Base-by-base conservation (phyloP, 2,888 invertebrate genomes). In the Sphaerophoria rueppellii region DNA sequence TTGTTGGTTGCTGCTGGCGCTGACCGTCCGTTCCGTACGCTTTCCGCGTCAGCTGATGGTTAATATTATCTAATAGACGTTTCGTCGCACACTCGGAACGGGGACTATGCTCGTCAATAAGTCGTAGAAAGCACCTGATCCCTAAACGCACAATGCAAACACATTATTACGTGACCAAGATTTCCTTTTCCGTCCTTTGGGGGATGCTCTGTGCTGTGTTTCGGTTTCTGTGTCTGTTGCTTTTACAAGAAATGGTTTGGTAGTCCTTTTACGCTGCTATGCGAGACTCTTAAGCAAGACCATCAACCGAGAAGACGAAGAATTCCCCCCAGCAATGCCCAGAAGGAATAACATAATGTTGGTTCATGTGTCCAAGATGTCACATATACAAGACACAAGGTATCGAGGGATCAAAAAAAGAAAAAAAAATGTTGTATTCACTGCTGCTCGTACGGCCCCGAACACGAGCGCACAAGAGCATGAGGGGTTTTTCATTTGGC, bases 341-440 rank as follows among this genome's bases (percentile, higher is more conserved):
- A 80, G 69, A 76, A 76, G 76, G 63, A 85, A 73, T 85, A 72
- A 67, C 76, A 50, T 65, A 37, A 65, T 65, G 65, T 65, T 50
- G 50, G 73, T 72, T 77, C 81, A 76, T 85, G 81, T 85, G 85
- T 85, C 81, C 85, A 81, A 85, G 85, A 85, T 85, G 85, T 85
- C 81, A 85, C 73, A 67, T 54, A 67, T 40, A 40, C 67, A 67
- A 67, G 67, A 67, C 67, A 77, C 54, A 70, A 70, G 85, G 63
- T 63, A 77, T 77, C 73, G 76, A 63, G 81, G 81, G 81, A 81
- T 81, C 73, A 76, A 67, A 24, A 24, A 24, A 24, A 24, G 2
- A 2, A 24, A 24, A 24, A 24, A 24, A 72, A 61, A 61, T 54
- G 67, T 70, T 69, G 63, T 71, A 54, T 69, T 46, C 67, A 35